Evolutionary conservation across 2,888 invertebrate genomes (phyloP), one percentile per base, ranked within the genome.

Genomic region (Lasioglossum lativentre): DNA sequence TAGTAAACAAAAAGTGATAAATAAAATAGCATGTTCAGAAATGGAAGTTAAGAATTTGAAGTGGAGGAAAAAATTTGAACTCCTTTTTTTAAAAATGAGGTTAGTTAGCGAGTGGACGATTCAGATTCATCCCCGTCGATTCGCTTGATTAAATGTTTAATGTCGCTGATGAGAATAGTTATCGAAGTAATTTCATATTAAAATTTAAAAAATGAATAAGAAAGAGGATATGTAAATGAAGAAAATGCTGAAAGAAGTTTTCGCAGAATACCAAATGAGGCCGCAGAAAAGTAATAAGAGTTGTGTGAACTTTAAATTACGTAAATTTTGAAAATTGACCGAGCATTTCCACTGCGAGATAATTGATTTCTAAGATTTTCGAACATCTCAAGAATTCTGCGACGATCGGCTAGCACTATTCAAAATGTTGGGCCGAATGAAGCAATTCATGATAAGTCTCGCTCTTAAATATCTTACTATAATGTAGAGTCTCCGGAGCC

Each of bases 401-500:
- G 23, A 68, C 19, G 38, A 38, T 19, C 4, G 23, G 10, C 66
- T 68, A 38, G 38, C 38, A 38, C 38, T 38, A 38, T 68, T 68
- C 38, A 38, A 38, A 23, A 19, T 19, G 45, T 45, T 68, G 0
- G 23, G 10, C 10, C 16, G 38, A 23, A 38, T 4, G 10, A 23
- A 23, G 68, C 38, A 38, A 23, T n/a, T 38, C 68, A 1, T 38
- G 23, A 68, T 38, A 68, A 68, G 38, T 12, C 38, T 68, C 10
- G 34, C 8, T 68, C 38, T 38, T 68, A 38, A 38, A 38, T 68
- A 38, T 68, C 30, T 30, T 30, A 66, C 19, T 34, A 19, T 56
- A 27, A 56, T 8, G 77, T 63, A 56, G 16, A 30, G 40, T 47
- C 70, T 78, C 56, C 19, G 63, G 74, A 75, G 85, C 75, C 19